Percentiles rank a stretch among this genome's conserved stretches.
Conservation (phyloP, 2,888 invertebrate species). For the Azorinus chamasolen region DNA sequence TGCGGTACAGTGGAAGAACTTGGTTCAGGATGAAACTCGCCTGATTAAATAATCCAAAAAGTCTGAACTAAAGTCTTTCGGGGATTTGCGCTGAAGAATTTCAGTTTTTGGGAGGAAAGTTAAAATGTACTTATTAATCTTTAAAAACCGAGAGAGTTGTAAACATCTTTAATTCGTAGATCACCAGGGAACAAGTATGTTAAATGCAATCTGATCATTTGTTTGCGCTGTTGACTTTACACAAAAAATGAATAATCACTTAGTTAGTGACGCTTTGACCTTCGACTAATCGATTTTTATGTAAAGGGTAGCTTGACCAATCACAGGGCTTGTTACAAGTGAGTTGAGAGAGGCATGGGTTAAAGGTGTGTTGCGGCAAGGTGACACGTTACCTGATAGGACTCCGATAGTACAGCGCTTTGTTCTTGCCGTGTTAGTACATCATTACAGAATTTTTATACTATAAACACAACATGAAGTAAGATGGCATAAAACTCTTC, state of each 20-base stretch:
- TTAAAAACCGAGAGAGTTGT: not conserved
- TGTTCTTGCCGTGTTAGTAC: slow-evolving; percentile 1
- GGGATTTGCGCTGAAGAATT: slow-evolving; percentile 1
- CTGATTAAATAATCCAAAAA: slow-evolving; percentile 43
- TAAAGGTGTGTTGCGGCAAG: slow-evolving; percentile 38
- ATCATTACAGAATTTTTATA: not conserved
- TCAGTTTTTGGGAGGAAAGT: not conserved
- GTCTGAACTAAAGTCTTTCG: not conserved
- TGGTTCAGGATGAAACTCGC: slow-evolving; percentile 41
- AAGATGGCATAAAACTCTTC: not conserved
- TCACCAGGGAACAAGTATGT: too few relatives aligned
- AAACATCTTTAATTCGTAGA: too few relatives aligned
- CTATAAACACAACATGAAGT: too few relatives aligned
- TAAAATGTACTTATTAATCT: slow-evolving; percentile 8
- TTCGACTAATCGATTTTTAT: slow-evolving; percentile 45
- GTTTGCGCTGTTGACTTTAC: slow-evolving; percentile 41
- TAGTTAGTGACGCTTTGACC: slow-evolving; percentile 53
- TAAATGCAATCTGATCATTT: not conserved
- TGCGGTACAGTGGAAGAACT: slow-evolving; percentile 18
- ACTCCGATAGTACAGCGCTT: slow-evolving; percentile 18
- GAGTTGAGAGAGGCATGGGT: not conserved
- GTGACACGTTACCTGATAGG: slow-evolving; percentile 43
- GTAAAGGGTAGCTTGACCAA: slow-evolving; percentile 46
- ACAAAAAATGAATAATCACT: slow-evolving; percentile 58
- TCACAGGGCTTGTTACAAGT: slow-evolving; percentile 50